These are phyloP conservation scores for Tokudaia muenninki DNA, from an alignment of 2,797 vertebrate genomes.

Conservation along the genomic window DNA sequence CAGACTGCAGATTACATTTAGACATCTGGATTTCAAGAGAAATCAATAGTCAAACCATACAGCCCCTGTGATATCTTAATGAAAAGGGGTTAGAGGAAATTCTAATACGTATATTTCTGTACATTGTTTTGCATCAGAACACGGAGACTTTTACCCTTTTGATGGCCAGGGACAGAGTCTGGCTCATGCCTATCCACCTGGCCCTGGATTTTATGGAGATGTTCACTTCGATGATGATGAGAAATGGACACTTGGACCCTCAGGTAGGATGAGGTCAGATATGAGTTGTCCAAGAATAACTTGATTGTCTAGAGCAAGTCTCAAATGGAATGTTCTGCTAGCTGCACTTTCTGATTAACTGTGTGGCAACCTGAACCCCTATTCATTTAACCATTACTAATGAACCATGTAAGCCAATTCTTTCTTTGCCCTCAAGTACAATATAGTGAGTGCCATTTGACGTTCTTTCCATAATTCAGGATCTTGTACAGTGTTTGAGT, in stretches of 20 bases:
- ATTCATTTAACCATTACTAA: not conserved
- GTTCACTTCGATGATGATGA: conserved; percentile 95
- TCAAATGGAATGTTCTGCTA: not conserved
- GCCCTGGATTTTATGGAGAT: conserved; percentile 89
- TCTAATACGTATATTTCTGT: not conserved
- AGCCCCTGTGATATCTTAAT: not conserved
- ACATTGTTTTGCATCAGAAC: conserved; percentile 85
- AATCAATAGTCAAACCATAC: not conserved
- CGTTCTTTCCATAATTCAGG: not conserved
- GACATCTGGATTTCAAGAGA: not conserved
- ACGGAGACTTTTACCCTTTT: conserved; percentile 92
- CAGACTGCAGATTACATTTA: not conserved
- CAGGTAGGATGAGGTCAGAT: conserved; percentile 53
- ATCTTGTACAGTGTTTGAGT: not conserved
- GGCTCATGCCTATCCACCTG: conserved; percentile 92
- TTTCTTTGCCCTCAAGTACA: not conserved
- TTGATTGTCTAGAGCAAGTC: not conserved
- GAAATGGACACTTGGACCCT: conserved; percentile 88
- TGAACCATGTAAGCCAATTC: not conserved
- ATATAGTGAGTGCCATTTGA: not conserved
- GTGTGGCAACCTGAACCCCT: not conserved
- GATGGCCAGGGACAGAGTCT: conserved; percentile 90
- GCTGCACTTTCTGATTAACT: not conserved
- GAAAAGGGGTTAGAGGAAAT: not conserved
- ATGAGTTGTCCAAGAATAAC: not conserved